Percentiles rank a stretch among this genome's conserved stretches.
Conservation (phyloP, 2,888 invertebrate species). For the Mesorhabditis sp. region DNA sequence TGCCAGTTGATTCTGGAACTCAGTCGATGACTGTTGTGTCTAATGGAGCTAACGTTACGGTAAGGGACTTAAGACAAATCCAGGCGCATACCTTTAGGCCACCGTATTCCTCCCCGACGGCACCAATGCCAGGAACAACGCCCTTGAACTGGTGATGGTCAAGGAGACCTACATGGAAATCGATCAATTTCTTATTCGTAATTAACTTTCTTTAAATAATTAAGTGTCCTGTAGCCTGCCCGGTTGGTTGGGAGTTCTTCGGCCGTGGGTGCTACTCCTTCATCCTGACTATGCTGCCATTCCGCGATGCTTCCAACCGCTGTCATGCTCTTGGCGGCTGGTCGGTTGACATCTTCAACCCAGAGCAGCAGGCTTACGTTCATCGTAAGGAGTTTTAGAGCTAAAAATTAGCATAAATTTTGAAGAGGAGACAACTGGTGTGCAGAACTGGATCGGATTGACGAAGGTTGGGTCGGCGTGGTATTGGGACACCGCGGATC, state of each 20-base stretch:
- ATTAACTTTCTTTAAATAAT: background rate
- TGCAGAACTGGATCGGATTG: constrained; percentile 33
- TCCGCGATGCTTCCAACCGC: constrained; percentile 20
- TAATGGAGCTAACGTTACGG: constrained; percentile 9
- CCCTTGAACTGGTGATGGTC: constrained; percentile 17
- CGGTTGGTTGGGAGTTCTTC: constrained; percentile 9
- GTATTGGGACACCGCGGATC: constrained; percentile 40
- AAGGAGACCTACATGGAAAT: background rate
- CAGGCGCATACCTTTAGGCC: constrained; percentile 9
- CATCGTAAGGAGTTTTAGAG: constrained; percentile 12
- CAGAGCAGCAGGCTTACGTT: constrained; percentile 18
- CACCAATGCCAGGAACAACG: constrained; percentile 15
- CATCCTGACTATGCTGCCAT: constrained; percentile 8
- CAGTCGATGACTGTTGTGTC: constrained; percentile 36
- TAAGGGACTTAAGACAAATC: background rate
- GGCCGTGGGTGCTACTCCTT: constrained; percentile 7
- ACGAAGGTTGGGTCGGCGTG: constrained; percentile 16
- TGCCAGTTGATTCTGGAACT: constrained; percentile 46
- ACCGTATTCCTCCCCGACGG: constrained; percentile 33
- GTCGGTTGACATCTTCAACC: constrained; percentile 26
- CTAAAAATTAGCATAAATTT: background rate
- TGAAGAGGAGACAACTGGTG: background rate
- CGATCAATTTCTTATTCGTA: background rate
- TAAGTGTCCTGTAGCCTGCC: background rate
- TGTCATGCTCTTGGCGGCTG: constrained; percentile 25